phyloP scores from a whole-genome alignment of 2,888 invertebrate genomes.

The Agrochola macilenta region DNA sequence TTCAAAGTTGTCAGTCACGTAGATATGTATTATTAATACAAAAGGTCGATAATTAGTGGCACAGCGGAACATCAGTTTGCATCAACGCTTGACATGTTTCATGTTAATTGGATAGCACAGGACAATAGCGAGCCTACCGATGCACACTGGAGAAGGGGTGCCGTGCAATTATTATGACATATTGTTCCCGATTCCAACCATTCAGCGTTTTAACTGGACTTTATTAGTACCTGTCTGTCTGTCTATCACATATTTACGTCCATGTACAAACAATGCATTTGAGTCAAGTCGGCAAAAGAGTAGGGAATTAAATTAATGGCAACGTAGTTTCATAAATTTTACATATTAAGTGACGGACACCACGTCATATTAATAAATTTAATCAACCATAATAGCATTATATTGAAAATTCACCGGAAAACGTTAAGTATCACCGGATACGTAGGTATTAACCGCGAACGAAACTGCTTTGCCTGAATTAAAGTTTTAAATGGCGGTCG shows the following conservation, averaged over 20 bases:
- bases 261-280: constrained; percentile 23
- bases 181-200: constrained; percentile 84
- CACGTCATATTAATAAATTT: constrained; percentile 38
- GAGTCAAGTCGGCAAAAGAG: neutral
- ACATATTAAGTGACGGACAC: constrained; percentile 35
- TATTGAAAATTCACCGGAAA: constrained; percentile 49
- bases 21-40: constrained; percentile 69
- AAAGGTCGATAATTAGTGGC: constrained; percentile 84
- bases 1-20: constrained; percentile 55
- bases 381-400: constrained; percentile 43
- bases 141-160: constrained; percentile 74
- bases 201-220: constrained; percentile 76
- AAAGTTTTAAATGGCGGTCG: constrained; percentile 66
- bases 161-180: constrained; percentile 84
- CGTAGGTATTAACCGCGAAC: constrained; percentile 17
- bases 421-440: constrained; percentile 42
- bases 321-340: constrained; percentile 27
- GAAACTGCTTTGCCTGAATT: constrained; percentile 48
- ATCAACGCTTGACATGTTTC: constrained; percentile 86
- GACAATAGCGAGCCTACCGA: constrained; percentile 81
- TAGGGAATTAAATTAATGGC: neutral
- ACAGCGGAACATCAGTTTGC: constrained; percentile 79
- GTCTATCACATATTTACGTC: constrained; percentile 27
- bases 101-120: constrained; percentile 87
- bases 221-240: constrained; percentile 65